Evolutionary conservation across 2,888 invertebrate species (phyloP), one percentile per base, ranked within the genome.

Genomic region (Andrena fulva): DNA sequence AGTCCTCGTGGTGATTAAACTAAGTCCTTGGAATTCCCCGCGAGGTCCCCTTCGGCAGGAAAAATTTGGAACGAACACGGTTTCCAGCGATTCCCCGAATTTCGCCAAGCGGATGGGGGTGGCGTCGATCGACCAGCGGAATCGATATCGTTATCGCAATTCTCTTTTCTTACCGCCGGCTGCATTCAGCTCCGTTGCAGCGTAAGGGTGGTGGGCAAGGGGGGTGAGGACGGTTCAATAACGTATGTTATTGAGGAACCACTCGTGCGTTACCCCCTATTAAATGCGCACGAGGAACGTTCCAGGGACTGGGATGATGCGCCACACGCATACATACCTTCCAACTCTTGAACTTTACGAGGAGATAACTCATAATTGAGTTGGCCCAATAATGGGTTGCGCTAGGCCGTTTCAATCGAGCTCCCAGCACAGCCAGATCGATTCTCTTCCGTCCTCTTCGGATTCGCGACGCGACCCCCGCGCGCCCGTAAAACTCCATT

Each of bases 301-400:
- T 71, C 73, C 16, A 4, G 67, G 66, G 50, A 69, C 67, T 68
- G n/a, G 35, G 63, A 67, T 33, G 62, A 82, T 79, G 77, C 72
- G 60, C 52, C 71, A 75, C 76, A 42, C 42, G 42, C 42, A 42
- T 16, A 78, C 84, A 68, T 84, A 84, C 71, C 77, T 77, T 68
- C 68, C 75, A 42, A 70, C 73, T 70, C 79, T 83, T 66, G 52
- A 60, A 74, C 80, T 83, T 85, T 84, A 83, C 84, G 84, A 73
- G 76, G 35, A 84, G 84, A 84, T 79, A 77, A 79, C 63, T 83
- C 83, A 84, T 83, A 84, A 84, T 84, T 82, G 83, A 83, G 73
- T 79, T 56, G 54, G 50, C 42, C 68, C 73, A 48, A 83, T 83
- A 83, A 83, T 83, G 73, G 84, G 56, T 74, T 70, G 56, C 52